Evolutionary conservation across 2,888 invertebrate species (phyloP).

Genomic region (Habroteleia sp.): DNA sequence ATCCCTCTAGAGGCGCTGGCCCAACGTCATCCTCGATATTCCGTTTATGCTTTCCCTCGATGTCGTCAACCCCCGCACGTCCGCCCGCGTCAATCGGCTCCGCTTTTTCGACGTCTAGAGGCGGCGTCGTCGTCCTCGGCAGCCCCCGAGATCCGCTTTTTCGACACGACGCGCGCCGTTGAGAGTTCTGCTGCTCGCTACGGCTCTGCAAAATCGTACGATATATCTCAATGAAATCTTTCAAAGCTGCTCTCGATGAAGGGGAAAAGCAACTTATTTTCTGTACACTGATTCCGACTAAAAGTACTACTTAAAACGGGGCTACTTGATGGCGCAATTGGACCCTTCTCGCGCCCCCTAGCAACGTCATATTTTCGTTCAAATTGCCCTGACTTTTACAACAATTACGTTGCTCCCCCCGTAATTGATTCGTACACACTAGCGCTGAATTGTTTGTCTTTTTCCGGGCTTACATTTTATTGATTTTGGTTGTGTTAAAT

Average conservation of each 20-base stretch:
- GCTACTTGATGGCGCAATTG: constrained; percentile 10
- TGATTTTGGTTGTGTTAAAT: too few species aligned
- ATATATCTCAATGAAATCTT: constrained; percentile 54
- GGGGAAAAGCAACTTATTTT: constrained; percentile 52
- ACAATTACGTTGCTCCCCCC: too few species aligned
- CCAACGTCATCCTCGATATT: constrained; percentile 53
- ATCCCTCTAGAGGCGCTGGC: constrained; percentile 54
- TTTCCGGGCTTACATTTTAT: too few species aligned
- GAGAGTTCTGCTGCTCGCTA: constrained; percentile 30
- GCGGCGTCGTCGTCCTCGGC: constrained; percentile 20
- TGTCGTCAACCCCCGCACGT: constrained; percentile 28
- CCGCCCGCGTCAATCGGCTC: constrained; percentile 42
- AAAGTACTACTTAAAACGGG: constrained; percentile 21
- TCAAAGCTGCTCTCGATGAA: constrained; percentile 30
- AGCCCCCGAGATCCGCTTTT: constrained; percentile 40
- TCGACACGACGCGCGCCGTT: constrained; percentile 29
- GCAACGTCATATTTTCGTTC: not conserved
- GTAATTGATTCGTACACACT: too few species aligned
- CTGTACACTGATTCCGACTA: constrained; percentile 39
- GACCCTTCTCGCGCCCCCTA: not conserved
- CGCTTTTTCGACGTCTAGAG: constrained; percentile 48
- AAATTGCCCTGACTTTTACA: too few species aligned
- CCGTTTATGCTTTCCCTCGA: constrained; percentile 43
- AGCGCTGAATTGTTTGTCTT: too few species aligned
- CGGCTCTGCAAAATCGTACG: constrained; percentile 56